Evolutionary conservation across 2,888 invertebrate genomes (phyloP).

Genomic region (Harpagoxenus sublaevis): DNA sequence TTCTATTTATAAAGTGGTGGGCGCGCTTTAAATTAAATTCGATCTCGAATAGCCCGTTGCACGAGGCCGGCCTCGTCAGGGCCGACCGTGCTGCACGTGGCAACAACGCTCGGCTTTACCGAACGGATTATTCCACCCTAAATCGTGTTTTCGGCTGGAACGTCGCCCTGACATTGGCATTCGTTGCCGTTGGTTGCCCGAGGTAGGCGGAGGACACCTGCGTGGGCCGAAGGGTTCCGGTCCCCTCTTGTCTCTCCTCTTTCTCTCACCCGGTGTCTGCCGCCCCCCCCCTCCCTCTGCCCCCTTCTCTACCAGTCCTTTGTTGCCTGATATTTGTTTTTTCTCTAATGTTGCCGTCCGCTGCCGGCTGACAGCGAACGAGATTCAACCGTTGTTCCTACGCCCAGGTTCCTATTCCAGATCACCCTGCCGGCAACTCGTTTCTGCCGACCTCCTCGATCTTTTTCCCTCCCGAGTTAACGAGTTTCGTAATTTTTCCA

Average conservation of each 20-base stretch:
- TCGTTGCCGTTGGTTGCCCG: slow-evolving; percentile 65
- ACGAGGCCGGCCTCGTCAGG: slow-evolving; percentile 20
- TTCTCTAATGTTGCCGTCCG: slow-evolving; percentile 68
- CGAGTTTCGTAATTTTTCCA: slow-evolving; percentile 73
- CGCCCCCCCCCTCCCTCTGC: background rate
- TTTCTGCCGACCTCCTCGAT: slow-evolving; percentile 8
- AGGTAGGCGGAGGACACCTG: slow-evolving; percentile 70
- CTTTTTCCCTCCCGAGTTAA: slow-evolving; percentile 60
- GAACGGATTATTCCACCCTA: slow-evolving; percentile 78
- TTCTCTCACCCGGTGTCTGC: background rate
- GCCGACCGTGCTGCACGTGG: slow-evolving; percentile 67
- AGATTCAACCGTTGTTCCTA: slow-evolving; percentile 54
- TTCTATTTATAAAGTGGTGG: slow-evolving; percentile 73
- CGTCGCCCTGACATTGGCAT: slow-evolving; percentile 74
- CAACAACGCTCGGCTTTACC: slow-evolving; percentile 69
- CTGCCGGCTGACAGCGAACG: slow-evolving; percentile 45
- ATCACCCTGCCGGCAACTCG: slow-evolving; percentile 57
- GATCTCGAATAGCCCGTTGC: slow-evolving; percentile 58
- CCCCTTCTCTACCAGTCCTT: slow-evolving; percentile 29
- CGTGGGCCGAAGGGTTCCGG: slow-evolving; percentile 74
- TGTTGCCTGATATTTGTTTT: slow-evolving; percentile 70
- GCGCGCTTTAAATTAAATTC: slow-evolving; percentile 73
- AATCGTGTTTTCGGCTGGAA: slow-evolving; percentile 76
- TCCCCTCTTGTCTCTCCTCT: slow-evolving; percentile 24
- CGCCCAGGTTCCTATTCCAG: slow-evolving; percentile 56